Conservation (phyloP, 2,797 vertebrate genomes). For the Chrysolophus pictus region DNA sequence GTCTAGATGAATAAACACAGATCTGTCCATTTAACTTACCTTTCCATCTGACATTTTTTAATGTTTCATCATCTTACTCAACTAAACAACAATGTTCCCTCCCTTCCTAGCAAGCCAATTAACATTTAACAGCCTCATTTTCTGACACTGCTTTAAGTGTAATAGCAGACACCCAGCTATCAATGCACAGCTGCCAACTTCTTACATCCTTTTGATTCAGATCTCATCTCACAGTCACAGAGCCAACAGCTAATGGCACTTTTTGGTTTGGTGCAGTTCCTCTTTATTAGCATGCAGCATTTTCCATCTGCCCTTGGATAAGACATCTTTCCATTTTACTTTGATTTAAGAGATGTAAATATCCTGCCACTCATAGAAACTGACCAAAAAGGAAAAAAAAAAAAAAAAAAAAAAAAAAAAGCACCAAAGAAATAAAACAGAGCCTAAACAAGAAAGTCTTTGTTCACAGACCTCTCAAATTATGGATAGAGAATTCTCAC, state of each 20-base stretch:
- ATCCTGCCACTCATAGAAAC: not conserved
- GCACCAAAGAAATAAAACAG: not conserved
- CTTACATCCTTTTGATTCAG: not conserved
- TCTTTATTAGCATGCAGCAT: not conserved
- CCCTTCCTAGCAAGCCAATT: constrained; percentile 1
- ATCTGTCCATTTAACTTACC: not conserved
- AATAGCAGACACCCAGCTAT: not conserved
- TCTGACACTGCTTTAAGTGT: not conserved
- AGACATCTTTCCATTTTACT: not conserved
- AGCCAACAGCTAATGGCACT: not conserved
- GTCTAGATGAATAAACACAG: not conserved
- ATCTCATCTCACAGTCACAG: not conserved
- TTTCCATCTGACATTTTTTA: constrained; percentile 3
- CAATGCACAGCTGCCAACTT: not conserved
- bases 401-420: not conserved
- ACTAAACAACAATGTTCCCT: not conserved
- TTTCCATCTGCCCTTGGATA: not conserved
- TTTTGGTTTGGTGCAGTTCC: not conserved
- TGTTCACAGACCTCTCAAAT: not conserved
- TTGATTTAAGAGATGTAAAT: not conserved
- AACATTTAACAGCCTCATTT: constrained; percentile 26
- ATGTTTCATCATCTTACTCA: not conserved
- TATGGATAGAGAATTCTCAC: not conserved
- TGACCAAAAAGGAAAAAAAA: not conserved
- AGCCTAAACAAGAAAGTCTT: not conserved